Base-by-base conservation (phyloP, 2,113 vertebrate genomes). In the Thamnaconus septentrionalis region DNA sequence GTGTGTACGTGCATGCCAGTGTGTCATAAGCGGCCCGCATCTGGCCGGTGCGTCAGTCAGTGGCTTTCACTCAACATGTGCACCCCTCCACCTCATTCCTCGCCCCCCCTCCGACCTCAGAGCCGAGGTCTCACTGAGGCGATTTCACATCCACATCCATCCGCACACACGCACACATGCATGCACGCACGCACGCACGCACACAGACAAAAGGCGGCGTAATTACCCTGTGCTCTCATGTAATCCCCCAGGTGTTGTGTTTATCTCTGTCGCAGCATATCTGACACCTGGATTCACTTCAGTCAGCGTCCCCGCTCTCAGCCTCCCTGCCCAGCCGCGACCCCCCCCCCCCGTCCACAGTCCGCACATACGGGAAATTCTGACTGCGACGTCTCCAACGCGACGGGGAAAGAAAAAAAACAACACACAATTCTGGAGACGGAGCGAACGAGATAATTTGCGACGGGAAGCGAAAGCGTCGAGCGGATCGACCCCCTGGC, bases 241-340 rank as follows among this genome's bases (percentile, higher is more conserved):
- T 69, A 85, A 76, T 88, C 81, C 93, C 88, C 80, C 86, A 90
- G 92, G 79, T 93, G 87, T 91, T 93, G 91, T 89, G 80, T 92
- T 87, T 94, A 92, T 93, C 88, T 92, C 12, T 69, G 80, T 73
- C 86, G 66, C 76, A 83, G 59, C 74, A 71, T 88, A 85, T 90
- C 85, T 94, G 85, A 91, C 89, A 86, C 83, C 90, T 92, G 85
- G 77, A 85, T 83, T 89, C 76, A 68, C 78, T 91, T 91, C 91
- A 89, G 82, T 91, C 87, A 56, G 69, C 76, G 64, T 87, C 85
- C 86, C 79, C 75, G 83, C 86, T 79, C 81, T 75, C 60, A 74
- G 71, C 74, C 89, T 59, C 80, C 87, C 59, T 56, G 73, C 41
- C 69, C n/a, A n/a, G n/a, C n/a, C n/a, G n/a, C n/a, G n/a, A n/a